Evolutionary conservation across 2,113 vertebrate species (phyloP), one percentile per base, ranked within the genome.

Genomic region (Jacana jacana): DNA sequence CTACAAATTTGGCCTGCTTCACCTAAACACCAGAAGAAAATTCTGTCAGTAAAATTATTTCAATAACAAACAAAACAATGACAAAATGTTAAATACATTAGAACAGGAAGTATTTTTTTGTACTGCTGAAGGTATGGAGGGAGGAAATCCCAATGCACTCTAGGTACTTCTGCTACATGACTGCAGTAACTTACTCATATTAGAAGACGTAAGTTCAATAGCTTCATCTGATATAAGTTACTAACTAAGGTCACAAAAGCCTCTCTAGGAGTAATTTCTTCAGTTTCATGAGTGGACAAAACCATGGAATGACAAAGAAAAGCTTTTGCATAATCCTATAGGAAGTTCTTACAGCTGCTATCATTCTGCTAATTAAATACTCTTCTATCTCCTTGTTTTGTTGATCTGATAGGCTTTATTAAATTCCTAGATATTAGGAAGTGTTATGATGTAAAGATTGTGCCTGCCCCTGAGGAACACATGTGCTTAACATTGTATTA

Each of bases 121-220:
- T 80, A 7, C 4, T 65, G 27, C 9, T 13, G 24, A 31, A 39
- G 18, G 1, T 24, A 15, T 7, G 16, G 46, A 84, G 37, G 22
- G 7, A 75, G 6, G 11, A 80, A 79, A 60, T 44, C 10, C 5
- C 0, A 0, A 30, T 15, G 9, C 1, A 28, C 5, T 35, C 20
- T 30, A 33, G 11, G 7, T 64, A 42, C 11, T 72, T 57, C 18
- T 71, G 23, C 33, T 88, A 11, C 3, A 9, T 4, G 5, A 37
- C 11, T 69, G 4, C 28, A 63, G 46, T 28, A 48, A 70, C 13
- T 64, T 49, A 35, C 3, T 55, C 15, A 28, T 54, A 18, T 46
- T 63, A 33, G 39, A 49, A 66, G 58, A 65, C 77, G 17, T 79
- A 58, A 2, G 72, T 64, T 80, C 33, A 22, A 5, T 42, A 17